A percentile compares a stretch with the other conserved stretches of the same genome.
Evolutionary conservation across 2,113 vertebrate species (phyloP).

Genomic region (Callocephalon fimbriatum): DNA sequence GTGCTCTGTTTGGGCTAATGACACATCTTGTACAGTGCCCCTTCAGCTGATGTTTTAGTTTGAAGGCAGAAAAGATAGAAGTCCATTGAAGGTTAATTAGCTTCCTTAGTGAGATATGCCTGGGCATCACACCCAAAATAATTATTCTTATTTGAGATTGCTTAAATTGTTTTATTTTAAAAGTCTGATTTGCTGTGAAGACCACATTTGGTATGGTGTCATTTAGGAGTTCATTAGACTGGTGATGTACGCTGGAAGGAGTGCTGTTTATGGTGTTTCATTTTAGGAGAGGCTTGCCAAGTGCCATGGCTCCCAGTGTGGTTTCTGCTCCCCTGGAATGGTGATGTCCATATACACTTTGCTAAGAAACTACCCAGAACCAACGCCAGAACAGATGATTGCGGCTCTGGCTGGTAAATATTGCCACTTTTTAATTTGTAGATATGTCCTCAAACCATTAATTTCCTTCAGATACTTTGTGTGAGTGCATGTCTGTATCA

Average conservation of each 20-base stretch:
- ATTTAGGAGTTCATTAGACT: background rate
- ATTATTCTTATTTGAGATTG: background rate
- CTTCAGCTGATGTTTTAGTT: background rate
- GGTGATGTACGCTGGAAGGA: background rate
- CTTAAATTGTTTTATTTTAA: background rate
- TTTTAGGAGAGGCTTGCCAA: constrained; percentile 87
- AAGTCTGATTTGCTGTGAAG: background rate
- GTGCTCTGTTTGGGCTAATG: background rate
- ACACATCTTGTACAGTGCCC: background rate
- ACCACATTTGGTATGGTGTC: background rate
- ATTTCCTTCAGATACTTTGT: background rate
- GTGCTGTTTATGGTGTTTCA: background rate
- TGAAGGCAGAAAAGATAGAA: background rate
- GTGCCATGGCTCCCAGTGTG: constrained; percentile 89
- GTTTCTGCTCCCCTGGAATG: constrained; percentile 90
- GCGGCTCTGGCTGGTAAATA: constrained; percentile 79
- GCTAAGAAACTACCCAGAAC: constrained; percentile 83
- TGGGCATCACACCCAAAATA: background rate
- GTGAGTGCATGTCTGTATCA: background rate
- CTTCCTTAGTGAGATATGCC: background rate
- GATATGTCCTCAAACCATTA: background rate
- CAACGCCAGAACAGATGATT: constrained; percentile 80
- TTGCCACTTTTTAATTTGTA: background rate
- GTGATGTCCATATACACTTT: constrained; percentile 89
- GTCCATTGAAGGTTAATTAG: background rate